These are phyloP conservation scores for Entomyzon cyanotis DNA, from an alignment of 2,113 vertebrate species.

Conservation along the genomic window DNA sequence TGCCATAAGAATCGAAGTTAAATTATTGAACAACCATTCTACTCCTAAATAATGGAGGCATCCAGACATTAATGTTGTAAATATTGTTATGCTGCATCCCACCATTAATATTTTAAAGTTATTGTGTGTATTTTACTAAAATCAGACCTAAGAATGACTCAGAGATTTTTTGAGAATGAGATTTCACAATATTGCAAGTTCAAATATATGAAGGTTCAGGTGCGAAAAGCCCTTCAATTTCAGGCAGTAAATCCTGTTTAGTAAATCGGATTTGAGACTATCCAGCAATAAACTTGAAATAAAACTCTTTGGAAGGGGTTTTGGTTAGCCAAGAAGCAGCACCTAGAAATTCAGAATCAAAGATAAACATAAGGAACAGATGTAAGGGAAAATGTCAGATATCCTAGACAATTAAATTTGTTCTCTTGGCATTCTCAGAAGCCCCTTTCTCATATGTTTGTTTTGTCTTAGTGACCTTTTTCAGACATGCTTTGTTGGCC, in stretches of 20 bases:
- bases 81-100: background rate
- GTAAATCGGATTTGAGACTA: background rate
- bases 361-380: background rate
- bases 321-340: background rate
- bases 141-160: background rate
- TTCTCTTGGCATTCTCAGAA: background rate
- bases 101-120: background rate
- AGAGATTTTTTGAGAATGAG: background rate
- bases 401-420: background rate
- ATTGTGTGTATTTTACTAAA: background rate
- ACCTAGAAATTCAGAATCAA: background rate
- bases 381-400: conserved; percentile 19
- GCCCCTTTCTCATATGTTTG: background rate
- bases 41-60: background rate
- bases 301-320: background rate
- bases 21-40: background rate
- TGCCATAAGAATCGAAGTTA: background rate
- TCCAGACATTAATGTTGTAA: background rate
- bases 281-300: background rate
- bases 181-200: background rate
- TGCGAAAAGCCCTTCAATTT: background rate
- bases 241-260: background rate
- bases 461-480: conserved; percentile 25
- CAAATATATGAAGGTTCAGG: background rate
- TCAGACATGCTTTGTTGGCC: background rate